Evolutionary conservation across 92 coral and sea anemone species (phyloP).

Genomic region (Parazoanthus atlanticus): DNA sequence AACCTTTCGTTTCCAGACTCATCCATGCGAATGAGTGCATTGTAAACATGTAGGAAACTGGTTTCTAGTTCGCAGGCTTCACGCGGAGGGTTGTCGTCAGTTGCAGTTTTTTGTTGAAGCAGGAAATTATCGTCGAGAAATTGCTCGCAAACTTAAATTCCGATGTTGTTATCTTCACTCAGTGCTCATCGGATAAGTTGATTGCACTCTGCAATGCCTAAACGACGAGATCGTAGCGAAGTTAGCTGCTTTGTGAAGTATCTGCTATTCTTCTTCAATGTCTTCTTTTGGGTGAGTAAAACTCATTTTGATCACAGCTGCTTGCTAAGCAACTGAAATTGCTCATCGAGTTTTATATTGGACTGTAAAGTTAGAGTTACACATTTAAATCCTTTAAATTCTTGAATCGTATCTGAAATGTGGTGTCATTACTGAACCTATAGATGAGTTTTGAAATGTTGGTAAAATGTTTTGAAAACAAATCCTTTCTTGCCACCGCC

Average conservation of each 20-base stretch:
- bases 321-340: background rate
- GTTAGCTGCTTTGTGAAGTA: constrained; percentile 96
- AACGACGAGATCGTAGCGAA: constrained; percentile 74
- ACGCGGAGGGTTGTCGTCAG: background rate
- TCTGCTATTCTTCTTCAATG: constrained; percentile 94
- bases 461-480: background rate
- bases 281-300: constrained; percentile 98
- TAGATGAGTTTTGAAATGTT: background rate
- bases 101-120: background rate
- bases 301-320: background rate
- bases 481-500: background rate
- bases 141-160: background rate
- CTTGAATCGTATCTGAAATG: background rate
- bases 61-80: constrained; percentile 24
- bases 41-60: no score
- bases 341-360: constrained; percentile 5
- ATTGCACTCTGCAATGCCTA: constrained; percentile 58
- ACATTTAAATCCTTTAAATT: background rate
- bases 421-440: background rate
- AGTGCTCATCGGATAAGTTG: background rate
- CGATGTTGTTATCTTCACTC: constrained; percentile 23
- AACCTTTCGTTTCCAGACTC: no score
- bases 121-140: background rate
- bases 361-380: background rate
- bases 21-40: no score